Evolutionary conservation across 2,113 vertebrate genomes (phyloP).

Genomic region (Siniperca chuatsi): DNA sequence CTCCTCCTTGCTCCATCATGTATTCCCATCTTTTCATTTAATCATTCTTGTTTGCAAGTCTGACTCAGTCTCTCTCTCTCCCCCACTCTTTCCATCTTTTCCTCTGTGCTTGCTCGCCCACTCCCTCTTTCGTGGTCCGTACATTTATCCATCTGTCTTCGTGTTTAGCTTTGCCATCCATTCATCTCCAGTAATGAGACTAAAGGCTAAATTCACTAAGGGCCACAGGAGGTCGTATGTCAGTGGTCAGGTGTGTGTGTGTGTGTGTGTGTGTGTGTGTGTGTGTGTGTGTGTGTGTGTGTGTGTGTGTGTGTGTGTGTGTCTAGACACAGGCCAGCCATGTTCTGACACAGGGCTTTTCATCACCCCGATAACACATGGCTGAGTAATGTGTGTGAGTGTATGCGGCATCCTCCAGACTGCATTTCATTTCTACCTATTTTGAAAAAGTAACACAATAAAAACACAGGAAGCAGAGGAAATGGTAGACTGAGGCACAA

Average conservation of each 20-base stretch:
- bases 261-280: slow-evolving; percentile 1
- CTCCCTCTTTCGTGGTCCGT: slow-evolving; percentile 17
- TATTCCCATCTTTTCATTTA: slow-evolving; percentile 49
- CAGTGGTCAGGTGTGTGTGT: slow-evolving; percentile 1
- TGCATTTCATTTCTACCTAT: not conserved
- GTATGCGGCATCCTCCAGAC: not conserved
- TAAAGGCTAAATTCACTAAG: slow-evolving; percentile 24
- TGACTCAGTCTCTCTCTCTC: slow-evolving; percentile 29
- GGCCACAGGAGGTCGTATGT: fast-evolving
- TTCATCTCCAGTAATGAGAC: slow-evolving; percentile 32
- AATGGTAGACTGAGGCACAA: not conserved
- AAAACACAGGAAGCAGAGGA: not conserved
- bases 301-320: slow-evolving; percentile 6
- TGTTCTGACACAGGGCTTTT: not conserved
- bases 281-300: slow-evolving; percentile 9
- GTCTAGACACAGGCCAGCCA: not conserved
- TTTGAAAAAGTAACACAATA: too few relatives aligned
- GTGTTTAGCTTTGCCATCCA: slow-evolving; percentile 2
- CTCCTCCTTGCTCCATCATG: not conserved
- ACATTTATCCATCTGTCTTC: slow-evolving; percentile 33
- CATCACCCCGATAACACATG: not conserved
- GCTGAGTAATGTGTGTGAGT: not conserved
- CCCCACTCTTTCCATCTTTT: not conserved
- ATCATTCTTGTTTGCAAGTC: slow-evolving; percentile 51
- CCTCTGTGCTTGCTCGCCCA: not conserved